Conservation (phyloP, 2,888 invertebrate species). For the Nipponacmea schrenckii region DNA sequence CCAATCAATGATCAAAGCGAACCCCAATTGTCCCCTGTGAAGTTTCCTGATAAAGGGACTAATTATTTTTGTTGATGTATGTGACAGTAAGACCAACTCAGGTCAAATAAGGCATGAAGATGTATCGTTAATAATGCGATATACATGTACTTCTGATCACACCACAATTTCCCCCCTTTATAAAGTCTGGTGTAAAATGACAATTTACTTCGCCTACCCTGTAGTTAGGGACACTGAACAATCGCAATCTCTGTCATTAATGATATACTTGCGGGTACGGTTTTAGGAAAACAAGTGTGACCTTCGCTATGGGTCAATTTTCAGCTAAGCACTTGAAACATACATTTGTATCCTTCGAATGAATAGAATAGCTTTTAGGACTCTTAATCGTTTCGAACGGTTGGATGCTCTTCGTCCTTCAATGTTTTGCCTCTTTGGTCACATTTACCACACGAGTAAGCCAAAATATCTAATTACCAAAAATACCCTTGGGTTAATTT, state of each 20-base stretch:
- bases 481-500: slow-evolving; percentile 2
- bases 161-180: too few relatives aligned
- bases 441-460: slow-evolving; percentile 8
- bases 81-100: too few relatives aligned
- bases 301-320: slow-evolving; percentile 1
- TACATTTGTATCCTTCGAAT: neutral
- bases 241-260: neutral
- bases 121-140: too few relatives aligned
- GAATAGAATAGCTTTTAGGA: neutral
- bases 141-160: too few relatives aligned
- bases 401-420: neutral
- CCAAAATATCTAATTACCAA: slow-evolving; percentile 4
- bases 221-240: neutral
- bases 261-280: neutral
- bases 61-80: too few relatives aligned
- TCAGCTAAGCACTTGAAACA: neutral
- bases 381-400: neutral
- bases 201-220: neutral
- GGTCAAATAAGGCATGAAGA: too few relatives aligned
- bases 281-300: slow-evolving; percentile 2
- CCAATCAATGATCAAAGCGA: too few relatives aligned
- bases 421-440: neutral
- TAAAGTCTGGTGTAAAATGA: neutral
- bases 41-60: too few relatives aligned
- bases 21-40: too few relatives aligned